These are phyloP conservation scores for Tenrec ecaudatus DNA, from an alignment of 2,113 vertebrate species.

Conservation along the genomic window DNA sequence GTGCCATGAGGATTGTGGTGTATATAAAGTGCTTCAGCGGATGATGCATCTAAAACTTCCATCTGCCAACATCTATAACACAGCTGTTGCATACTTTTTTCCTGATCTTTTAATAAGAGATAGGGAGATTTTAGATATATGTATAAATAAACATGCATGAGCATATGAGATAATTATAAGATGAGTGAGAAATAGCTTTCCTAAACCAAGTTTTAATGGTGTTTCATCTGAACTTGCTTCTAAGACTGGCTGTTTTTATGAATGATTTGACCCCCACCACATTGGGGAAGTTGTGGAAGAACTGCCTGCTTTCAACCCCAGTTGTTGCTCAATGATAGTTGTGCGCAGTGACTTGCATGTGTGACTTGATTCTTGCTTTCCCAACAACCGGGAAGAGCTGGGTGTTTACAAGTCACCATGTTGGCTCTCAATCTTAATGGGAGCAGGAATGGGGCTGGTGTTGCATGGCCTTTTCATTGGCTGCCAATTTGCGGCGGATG, in stretches of 20 bases:
- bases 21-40: neutral
- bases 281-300: neutral
- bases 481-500: neutral
- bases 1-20: neutral
- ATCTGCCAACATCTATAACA: neutral
- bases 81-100: neutral
- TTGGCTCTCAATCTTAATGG: neutral
- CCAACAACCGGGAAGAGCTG: neutral
- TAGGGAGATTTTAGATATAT: neutral
- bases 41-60: neutral
- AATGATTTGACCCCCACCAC: neutral
- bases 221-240: neutral
- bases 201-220: neutral
- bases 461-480: neutral
- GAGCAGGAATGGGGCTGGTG: neutral
- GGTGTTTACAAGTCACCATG: neutral
- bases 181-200: neutral
- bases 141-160: neutral
- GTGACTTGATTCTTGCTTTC: conserved; percentile 3
- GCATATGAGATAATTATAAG: conserved; percentile 11
- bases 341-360: neutral
- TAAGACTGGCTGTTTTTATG: neutral
- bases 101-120: neutral
- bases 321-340: neutral
- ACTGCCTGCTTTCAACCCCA: neutral